Evolutionary conservation across 2,113 vertebrate genomes (phyloP).

Genomic region (Globicephala melas): DNA sequence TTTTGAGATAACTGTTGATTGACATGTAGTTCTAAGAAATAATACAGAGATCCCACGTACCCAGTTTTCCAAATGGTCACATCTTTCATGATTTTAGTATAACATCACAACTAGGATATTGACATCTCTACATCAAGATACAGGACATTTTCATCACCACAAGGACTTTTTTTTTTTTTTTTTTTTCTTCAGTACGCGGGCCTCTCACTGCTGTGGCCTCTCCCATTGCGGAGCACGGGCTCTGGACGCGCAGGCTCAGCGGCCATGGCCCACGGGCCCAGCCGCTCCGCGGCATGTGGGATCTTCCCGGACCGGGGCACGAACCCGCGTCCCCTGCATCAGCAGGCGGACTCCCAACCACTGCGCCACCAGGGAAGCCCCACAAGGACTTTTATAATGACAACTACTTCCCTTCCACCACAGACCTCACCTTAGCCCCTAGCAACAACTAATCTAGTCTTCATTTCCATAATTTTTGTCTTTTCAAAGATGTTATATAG

Average conservation of each 20-base stretch:
- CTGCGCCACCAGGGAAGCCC: not conserved
- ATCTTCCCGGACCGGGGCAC: no score
- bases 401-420: not conserved
- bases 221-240: no score
- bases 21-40: not conserved
- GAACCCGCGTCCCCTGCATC: no score
- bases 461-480: constrained; percentile 14
- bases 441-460: not conserved
- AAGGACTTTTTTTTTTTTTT: not conserved
- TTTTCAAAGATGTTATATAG: not conserved
- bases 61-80: not conserved
- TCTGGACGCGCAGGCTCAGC: no score
- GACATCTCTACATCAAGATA: not conserved
- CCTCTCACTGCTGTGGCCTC: no score
- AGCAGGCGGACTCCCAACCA: no score
- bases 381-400: not conserved
- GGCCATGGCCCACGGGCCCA: no score
- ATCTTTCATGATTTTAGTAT: not conserved
- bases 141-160: not conserved
- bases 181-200: no score
- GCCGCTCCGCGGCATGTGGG: no score
- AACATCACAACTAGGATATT: not conserved
- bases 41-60: not conserved
- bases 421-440: not conserved
- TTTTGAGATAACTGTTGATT: not conserved